Base-by-base conservation (phyloP, 2,888 invertebrate genomes). In the Erannis defoliaria region DNA sequence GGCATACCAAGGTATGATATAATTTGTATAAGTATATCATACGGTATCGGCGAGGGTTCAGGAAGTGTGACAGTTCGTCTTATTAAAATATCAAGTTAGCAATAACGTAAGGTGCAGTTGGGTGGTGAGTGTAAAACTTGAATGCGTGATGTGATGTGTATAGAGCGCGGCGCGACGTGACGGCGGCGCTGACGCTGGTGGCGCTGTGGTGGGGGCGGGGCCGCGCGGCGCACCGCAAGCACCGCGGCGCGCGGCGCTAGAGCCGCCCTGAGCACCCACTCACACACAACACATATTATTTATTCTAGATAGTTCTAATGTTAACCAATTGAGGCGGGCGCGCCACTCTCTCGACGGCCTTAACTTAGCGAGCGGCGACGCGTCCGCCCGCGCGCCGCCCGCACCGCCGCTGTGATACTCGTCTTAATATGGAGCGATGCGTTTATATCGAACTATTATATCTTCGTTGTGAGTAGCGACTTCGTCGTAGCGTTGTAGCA, bases 231-330 rank as follows among this genome's bases (percentile, higher is more conserved):
- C 93, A 93, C 85, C 92, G 93, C 90, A 93, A 93, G 89, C 93
- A 93, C 82, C 93, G 93, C 88, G 93, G 93, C 89, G 93, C 91
- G 85, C 91, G 93, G 91, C 91, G 85, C 86, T 91, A 89, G 91
- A 93, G 82, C 93, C 93, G 79, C 93, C 92, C 86, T 92, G 92
- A 92, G 82, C 84, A 59, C 62, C 67, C 61, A 61, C 62, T 67
- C 60, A 62, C 55, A 38, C 71, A 29, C 66, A 72, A 62, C 70
- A 62, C 68, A 72, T 76, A 78, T 76, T 89, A 90, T 89, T 90
- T 88, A 90, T 89, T 89, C 85, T 92, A 92, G 92, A 92, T 92
- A 92, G 92, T 88, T 80, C 85, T 92, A 92, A 91, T 89, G 86
- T 90, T 90, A 89, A 88, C 86, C 86, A 88, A 88, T 88, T 87